Base-by-base conservation (phyloP, 2,888 invertebrate genomes). In the Colletes collaris region DNA sequence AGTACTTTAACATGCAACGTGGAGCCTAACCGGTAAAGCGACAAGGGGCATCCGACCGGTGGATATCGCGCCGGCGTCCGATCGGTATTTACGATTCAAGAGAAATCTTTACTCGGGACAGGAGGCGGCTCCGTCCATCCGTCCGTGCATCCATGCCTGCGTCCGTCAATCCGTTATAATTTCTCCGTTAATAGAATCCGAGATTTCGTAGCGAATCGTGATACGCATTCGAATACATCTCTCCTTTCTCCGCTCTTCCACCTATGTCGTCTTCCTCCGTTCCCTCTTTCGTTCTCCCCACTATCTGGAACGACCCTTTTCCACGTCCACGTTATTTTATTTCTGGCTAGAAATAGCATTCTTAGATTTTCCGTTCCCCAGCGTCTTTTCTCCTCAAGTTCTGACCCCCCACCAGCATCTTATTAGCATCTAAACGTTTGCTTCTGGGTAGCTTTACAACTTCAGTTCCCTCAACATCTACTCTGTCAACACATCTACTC, bases 151-250 rank as follows among this genome's bases (percentile, higher is more conserved):
- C 81, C 79, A 79, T 76, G 70, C 77, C 71, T 84, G 82, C 85
- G 81, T 83, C 88, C 89, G 90, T 91, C 90, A 90, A 90, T 92
- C 92, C 92, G 92, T 92, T 92, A 92, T 92, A 92, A 92, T 92
- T 92, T 92, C 92, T 92, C 91, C 91, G 92, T 90, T 92, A 92
- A 92, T 92, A 91, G 92, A 92, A 92, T 92, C 92, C 91, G 84
- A 92, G 92, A 92, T 92, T 92, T 92, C 91, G 90, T 91, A 88
- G 89, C 83, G 88, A 82, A 82, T 88, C 92, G 92, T 92, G 91
- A 89, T 82, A 69, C 77, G 92, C 91, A 92, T 92, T 86, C 86
- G 86, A 88, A 90, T 67, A 59, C 37, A 59, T 60, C 63, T 71
- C 66, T 75, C 66, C 58, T n/a, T 44, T 46, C 44, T 46, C 2